Base-by-base conservation (phyloP, 2,113 vertebrate genomes). In the Sphaerodactylus townsendi region DNA sequence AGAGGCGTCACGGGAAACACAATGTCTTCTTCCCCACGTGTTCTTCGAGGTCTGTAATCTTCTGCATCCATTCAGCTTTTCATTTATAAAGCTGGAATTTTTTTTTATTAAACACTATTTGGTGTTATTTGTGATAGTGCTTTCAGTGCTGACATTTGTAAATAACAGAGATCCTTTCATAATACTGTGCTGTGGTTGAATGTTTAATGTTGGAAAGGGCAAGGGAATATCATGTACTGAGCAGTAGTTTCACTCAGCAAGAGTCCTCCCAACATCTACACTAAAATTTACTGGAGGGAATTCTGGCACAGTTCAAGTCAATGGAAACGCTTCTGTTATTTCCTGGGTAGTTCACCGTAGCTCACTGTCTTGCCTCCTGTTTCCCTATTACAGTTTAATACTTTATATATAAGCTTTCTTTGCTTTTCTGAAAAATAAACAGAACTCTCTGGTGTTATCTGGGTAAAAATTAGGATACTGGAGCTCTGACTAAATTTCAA, bases 131-230 rank as follows among this genome's bases (percentile, higher is more conserved):
- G 44, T 39, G 21, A n/a, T 69, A 69, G 28, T 76, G 35, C 48
- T 69, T 81, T 81, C 68, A 56, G 37, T 81, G 64, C 10, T 81
- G 64, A 62, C 50, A 30, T 86, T 85, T 76, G 64, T 37, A 81
- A 81, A 37, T 62, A 86, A 81, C 21, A 56, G 74, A 62, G 28
- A 75, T 81, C 30, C 68, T 62, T 68, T 80, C 28, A 75, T 66
- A 80, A 85, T 75, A 25, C 35, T 53, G 11, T 50, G 25, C 56
- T 62, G 77, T 30, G 25, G 33, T 39, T 78, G 25, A 59, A 70
- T 77, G 73, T 33, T 76, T 71, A 71, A 35, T 50, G 65, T 11
- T 48, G 41, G 65, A 77, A 46, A 62, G 65, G 56, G 33, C n/a
- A 50, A 35, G 8, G 50, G 14, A 68, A n/a, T 75, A 75, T 37